Base-by-base conservation (phyloP, 2,888 invertebrate species). In the Tethea ocularis region DNA sequence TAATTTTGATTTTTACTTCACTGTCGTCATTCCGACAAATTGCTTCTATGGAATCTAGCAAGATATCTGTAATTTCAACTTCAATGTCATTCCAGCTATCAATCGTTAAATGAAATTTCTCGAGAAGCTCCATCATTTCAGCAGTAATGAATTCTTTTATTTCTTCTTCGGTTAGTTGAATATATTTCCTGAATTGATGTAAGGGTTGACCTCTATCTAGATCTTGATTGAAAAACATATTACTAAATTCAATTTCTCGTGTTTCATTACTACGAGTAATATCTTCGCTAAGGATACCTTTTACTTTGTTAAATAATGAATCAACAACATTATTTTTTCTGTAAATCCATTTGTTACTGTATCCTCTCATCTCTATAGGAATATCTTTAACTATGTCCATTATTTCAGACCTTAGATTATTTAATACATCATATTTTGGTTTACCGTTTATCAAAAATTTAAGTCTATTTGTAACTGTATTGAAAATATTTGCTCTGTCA, bases 1-100 rank as follows among this genome's bases (percentile, higher is more conserved):
- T 60, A 10, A 87, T 76, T 38, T 83, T 78, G 29, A 77, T 67
- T 59, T 65, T 75, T 1, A 82, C 59, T 53, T 67, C 59, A 22
- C 71, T 63, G 4, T 74, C 62, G 20, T 77, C 69, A 11, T 69
- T 74, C 41, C 52, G 57, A 33, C 64, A 62, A 13, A 82, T 63
- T n/a, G 67, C 64, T 29, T 79, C 74, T 38, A 80, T 62, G 6
- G 77, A 77, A 57, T 80, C 75, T 8, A 75, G 64, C 1, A 87
- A 51, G 38, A 83, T 62, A 63, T 77, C 75, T 0, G 72, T 60
- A 2, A 89, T 46, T 38, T 87, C 84, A n/a, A 69, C 71, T 72
- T 79, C 78, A 15, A 88, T 62, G n/a, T 71, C 70, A 22, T 68
- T 59, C 24, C 76, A 61, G 1, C 61, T 60, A 15, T 70, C 62